Conservation (phyloP, 2,113 vertebrate species). For the Gavia stellata region DNA sequence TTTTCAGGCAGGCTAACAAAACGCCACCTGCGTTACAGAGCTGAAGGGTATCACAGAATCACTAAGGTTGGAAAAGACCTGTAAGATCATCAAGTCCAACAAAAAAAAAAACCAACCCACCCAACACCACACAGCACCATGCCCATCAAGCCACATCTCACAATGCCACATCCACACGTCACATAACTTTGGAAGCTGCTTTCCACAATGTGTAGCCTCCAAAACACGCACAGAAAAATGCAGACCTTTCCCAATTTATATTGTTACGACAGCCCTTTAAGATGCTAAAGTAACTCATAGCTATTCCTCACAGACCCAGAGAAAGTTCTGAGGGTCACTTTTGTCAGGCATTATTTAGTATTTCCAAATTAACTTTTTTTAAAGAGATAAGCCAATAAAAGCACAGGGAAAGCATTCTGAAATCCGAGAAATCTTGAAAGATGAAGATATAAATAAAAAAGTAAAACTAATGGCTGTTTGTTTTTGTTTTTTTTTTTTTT, state of each 20-base stretch:
- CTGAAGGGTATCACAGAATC: too few species aligned
- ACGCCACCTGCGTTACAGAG: background rate
- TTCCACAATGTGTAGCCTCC: background rate
- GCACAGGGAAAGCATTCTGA: background rate
- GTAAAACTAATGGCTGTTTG: background rate
- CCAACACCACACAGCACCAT: too few species aligned
- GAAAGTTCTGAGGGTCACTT: background rate
- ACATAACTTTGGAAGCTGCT: background rate
- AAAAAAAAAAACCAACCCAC: too few species aligned
- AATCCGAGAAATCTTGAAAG: background rate
- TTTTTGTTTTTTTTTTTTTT: background rate
- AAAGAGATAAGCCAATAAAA: background rate
- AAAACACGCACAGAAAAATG: background rate
- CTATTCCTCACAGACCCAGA: background rate
- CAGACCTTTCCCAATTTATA: background rate
- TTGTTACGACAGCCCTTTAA: background rate
- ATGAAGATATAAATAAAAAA: background rate
- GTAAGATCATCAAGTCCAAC: too few species aligned
- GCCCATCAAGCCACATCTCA: too few species aligned
- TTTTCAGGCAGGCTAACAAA: background rate
- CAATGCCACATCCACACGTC: too few species aligned
- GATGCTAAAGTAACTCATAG: background rate
- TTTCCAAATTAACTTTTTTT: background rate
- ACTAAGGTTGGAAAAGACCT: too few species aligned
- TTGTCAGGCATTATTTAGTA: background rate